Conservation (phyloP, 2,888 invertebrate species). For the Mythimna ferrago region DNA sequence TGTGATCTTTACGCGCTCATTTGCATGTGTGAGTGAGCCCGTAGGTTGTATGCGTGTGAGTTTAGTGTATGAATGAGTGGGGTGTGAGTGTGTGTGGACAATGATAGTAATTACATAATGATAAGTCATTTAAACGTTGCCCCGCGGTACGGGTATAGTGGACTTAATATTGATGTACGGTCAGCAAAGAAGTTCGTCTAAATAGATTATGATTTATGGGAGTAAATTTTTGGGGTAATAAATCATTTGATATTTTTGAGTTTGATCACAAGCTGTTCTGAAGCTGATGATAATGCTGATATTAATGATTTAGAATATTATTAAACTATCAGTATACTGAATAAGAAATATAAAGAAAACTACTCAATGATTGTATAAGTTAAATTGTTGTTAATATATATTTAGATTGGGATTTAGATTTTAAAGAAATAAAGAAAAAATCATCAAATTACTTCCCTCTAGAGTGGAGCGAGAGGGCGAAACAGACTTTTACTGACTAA, state of each 20-base stretch:
- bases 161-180: constrained; percentile 79
- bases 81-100: constrained; percentile 75
- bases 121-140: constrained; percentile 89
- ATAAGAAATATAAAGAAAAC: background rate
- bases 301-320: too few species aligned
- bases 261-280: background rate
- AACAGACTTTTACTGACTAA: too few species aligned
- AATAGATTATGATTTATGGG: constrained; percentile 32
- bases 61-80: constrained; percentile 53
- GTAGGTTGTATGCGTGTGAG: constrained; percentile 21
- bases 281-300: background rate
- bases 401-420: too few species aligned
- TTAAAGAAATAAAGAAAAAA: too few species aligned
- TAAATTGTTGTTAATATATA: too few species aligned
- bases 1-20: constrained; percentile 53
- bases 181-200: constrained; percentile 67
- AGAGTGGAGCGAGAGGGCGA: too few species aligned
- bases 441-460: too few species aligned
- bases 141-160: constrained; percentile 83
- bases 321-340: too few species aligned
- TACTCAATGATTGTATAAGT: background rate
- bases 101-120: constrained; percentile 91
- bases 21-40: constrained; percentile 42
- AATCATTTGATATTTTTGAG: background rate
- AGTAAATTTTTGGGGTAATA: background rate